These are phyloP conservation scores for Drosophila mimica DNA, from an alignment of 2,888 invertebrate genomes.

Conservation along the genomic window DNA sequence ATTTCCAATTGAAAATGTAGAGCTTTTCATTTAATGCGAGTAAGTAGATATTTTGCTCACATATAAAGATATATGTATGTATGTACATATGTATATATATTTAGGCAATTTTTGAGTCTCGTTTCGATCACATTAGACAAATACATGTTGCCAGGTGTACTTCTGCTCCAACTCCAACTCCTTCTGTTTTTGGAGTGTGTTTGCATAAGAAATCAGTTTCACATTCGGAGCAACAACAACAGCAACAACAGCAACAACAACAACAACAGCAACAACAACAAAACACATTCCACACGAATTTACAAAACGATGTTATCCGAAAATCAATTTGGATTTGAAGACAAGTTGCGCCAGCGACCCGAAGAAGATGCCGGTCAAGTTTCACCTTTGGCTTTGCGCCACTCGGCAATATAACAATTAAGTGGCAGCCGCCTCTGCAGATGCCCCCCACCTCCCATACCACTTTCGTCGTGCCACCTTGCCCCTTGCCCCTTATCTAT, in stretches of 20 bases:
- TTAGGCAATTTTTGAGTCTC: background rate
- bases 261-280: background rate
- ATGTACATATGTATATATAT: background rate
- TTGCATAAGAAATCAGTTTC: slow-evolving; percentile 40
- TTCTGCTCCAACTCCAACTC: background rate
- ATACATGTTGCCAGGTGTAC: background rate
- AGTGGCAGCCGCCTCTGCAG: slow-evolving; percentile 25
- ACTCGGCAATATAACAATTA: slow-evolving; percentile 17
- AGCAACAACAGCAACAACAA: background rate
- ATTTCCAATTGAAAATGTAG: background rate
- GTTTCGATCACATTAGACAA: background rate
- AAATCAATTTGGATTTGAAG: slow-evolving; percentile 37
- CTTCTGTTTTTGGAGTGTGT: background rate
- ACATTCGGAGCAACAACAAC: slow-evolving; percentile 16
- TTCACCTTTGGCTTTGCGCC: slow-evolving; percentile 40
- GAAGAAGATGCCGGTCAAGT: slow-evolving; percentile 18
- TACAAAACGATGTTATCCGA: slow-evolving; percentile 16
- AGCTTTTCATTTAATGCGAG: background rate
- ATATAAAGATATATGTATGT: background rate
- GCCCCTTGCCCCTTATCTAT: background rate
- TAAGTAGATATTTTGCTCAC: background rate
- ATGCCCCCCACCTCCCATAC: background rate
- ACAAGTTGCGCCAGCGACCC: slow-evolving; percentile 14
- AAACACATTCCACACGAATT: slow-evolving; percentile 6
- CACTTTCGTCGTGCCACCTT: background rate